Percentiles rank a stretch among this genome's conserved stretches.
phyloP scores from a whole-genome alignment of 2,888 invertebrate genomes.

The Eutolmus rufibarbis region DNA sequence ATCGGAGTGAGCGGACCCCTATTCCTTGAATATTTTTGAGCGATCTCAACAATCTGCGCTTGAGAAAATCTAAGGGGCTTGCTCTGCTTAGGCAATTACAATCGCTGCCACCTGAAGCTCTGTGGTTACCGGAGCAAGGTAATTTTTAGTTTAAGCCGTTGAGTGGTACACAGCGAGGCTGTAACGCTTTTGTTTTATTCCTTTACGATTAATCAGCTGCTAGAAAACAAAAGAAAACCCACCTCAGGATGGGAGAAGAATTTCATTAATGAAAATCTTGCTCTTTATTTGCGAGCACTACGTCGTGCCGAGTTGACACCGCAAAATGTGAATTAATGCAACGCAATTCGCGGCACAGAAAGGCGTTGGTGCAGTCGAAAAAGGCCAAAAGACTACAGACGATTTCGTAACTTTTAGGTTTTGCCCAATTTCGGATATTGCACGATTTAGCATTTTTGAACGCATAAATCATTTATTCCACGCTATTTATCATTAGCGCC shows the following conservation, averaged over 20 bases:
- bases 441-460: not conserved
- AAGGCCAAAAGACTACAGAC: not conserved
- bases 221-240: not conserved
- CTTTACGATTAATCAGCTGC: not conserved
- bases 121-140: not conserved
- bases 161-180: not conserved
- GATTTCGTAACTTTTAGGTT: not conserved
- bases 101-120: not conserved
- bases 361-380: not conserved
- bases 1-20: not conserved
- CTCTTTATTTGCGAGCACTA: not conserved
- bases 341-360: not conserved
- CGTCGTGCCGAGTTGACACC: not conserved
- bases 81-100: not conserved
- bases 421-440: not conserved
- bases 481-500: not conserved
- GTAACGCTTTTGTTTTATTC: not conserved
- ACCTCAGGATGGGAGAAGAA: not conserved
- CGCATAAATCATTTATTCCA: not conserved
- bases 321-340: not conserved
- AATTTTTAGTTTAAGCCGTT: not conserved
- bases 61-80: not conserved
- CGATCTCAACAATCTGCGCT: not conserved
- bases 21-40: not conserved
- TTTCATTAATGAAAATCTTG: not conserved